Conservation (phyloP, 2,113 vertebrate species). For the Gobiocypris rarus region DNA sequence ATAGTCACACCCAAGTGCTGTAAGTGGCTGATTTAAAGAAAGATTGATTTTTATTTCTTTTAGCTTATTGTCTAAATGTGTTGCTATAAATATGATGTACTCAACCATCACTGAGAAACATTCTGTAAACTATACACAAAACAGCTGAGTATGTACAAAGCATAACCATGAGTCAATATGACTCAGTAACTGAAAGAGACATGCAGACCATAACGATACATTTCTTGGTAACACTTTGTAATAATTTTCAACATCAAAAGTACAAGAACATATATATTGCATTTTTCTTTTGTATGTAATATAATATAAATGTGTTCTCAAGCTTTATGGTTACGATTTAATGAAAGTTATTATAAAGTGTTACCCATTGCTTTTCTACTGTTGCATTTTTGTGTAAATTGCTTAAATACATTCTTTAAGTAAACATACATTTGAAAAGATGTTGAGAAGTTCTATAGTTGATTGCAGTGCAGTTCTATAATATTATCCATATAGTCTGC, state of each 20-base stretch:
- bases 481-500: conserved; percentile 6
- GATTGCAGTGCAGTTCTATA: not conserved
- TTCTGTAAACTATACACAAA: conserved; percentile 62
- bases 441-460: conserved; percentile 28
- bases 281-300: not conserved
- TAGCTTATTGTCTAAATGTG: conserved; percentile 50
- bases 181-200: conserved; percentile 69
- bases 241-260: not conserved
- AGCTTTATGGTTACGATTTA: not conserved
- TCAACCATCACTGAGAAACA: conserved; percentile 44
- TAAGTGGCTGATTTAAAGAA: not conserved
- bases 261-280: not conserved
- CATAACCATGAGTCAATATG: conserved; percentile 78
- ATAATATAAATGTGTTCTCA: not conserved
- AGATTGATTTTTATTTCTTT: not conserved
- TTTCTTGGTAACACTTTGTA: conserved; percentile 31
- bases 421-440: conserved; percentile 64
- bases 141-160: conserved; percentile 54
- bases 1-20: not conserved
- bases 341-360: conserved; percentile 9
- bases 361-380: conserved; percentile 19
- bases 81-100: conserved; percentile 65
- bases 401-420: conserved; percentile 73
- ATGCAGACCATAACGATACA: conserved; percentile 46
- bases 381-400: conserved; percentile 52